These are phyloP conservation scores for Callinectes sapidus DNA, from an alignment of 2,888 invertebrate species.

Conservation along the genomic window DNA sequence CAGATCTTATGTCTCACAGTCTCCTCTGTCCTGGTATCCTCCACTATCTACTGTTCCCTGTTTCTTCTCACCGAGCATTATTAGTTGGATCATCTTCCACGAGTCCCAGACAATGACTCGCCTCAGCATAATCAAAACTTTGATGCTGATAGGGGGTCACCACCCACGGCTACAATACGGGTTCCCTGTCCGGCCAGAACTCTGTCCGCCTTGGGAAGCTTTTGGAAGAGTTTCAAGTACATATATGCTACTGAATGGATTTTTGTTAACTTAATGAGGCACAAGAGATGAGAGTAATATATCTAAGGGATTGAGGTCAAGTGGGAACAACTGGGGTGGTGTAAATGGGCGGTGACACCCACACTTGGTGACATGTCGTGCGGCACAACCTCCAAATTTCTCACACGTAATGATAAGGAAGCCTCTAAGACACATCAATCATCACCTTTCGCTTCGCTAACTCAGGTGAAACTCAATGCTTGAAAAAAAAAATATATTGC, in stretches of 20 bases:
- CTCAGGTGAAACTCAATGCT: not conserved
- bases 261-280: not conserved
- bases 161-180: not conserved
- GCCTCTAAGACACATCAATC: conserved; percentile 3
- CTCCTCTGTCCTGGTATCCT: not conserved
- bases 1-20: not conserved
- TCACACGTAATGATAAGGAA: not conserved
- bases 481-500: conserved; percentile 3
- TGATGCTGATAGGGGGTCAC: not conserved
- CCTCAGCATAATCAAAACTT: not conserved
- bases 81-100: not conserved
- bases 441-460: conserved; percentile 30
- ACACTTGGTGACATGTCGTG: not conserved
- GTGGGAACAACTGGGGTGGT: too few species aligned
- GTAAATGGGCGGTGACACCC: not conserved
- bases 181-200: not conserved
- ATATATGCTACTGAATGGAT: not conserved
- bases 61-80: not conserved
- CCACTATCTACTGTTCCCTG: not conserved
- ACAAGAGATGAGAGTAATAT: not conserved
- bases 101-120: not conserved
- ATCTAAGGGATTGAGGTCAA: not conserved
- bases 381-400: not conserved
- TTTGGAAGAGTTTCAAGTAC: not conserved
- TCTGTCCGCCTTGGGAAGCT: not conserved